Percentiles rank a stretch among this genome's conserved stretches.
Conservation (phyloP, 2,888 invertebrate species). For the Maniola hyperantus region DNA sequence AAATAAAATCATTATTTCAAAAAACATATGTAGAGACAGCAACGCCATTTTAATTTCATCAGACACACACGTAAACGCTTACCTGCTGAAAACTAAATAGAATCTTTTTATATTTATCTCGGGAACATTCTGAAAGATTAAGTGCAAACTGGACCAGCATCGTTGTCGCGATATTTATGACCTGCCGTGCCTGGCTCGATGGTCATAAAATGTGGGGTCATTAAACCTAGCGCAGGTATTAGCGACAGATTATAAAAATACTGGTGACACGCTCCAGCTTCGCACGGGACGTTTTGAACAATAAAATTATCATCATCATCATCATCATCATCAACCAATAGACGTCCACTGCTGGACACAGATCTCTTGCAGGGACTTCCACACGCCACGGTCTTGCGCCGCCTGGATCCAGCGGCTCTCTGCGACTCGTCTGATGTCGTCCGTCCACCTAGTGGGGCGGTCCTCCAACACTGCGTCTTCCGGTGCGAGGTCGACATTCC, state of each 20-base stretch:
- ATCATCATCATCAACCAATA: too few species aligned
- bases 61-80: background rate
- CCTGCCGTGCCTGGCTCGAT: constrained; percentile 17
- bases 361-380: too few species aligned
- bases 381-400: too few species aligned
- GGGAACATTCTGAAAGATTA: constrained; percentile 19
- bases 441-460: too few species aligned
- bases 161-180: constrained; percentile 29
- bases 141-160: constrained; percentile 27
- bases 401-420: too few species aligned
- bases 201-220: constrained; percentile 20
- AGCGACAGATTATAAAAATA: constrained; percentile 13
- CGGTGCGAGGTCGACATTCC: too few species aligned
- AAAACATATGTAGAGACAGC: background rate
- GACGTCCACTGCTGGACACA: too few species aligned
- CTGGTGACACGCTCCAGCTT: too few species aligned
- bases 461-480: too few species aligned
- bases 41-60: constrained; percentile 14
- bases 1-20: background rate
- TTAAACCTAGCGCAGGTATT: constrained; percentile 31
- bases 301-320: too few species aligned
- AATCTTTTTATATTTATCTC: constrained; percentile 3
- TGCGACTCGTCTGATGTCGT: too few species aligned
- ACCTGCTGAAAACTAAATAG: constrained; percentile 11
- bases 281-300: too few species aligned